phyloP scores from a whole-genome alignment of 2,888 invertebrate genomes.

The Polylopha cassiicola region DNA sequence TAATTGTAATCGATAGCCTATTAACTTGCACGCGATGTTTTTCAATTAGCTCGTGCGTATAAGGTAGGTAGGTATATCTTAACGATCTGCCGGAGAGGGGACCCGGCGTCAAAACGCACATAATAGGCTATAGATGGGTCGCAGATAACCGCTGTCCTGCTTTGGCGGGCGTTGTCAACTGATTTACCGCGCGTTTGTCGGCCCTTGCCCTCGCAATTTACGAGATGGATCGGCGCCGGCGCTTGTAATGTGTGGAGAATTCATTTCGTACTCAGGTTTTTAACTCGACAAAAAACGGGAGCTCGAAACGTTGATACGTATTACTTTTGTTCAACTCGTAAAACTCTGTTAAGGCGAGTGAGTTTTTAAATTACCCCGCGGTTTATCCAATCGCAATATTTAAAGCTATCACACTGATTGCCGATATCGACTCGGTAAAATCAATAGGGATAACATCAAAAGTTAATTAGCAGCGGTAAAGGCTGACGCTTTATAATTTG shows the following conservation, averaged over 20 bases:
- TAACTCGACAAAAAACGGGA: slow-evolving; percentile 18
- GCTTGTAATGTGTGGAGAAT: slow-evolving; percentile 25
- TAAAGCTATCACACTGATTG: slow-evolving; percentile 16
- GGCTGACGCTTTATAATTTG: slow-evolving; percentile 19
- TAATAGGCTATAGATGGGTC: slow-evolving; percentile 69
- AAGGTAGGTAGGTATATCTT: slow-evolving; percentile 41
- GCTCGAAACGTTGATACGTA: slow-evolving; percentile 9
- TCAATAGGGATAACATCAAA: slow-evolving; percentile 21
- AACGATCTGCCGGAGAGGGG: slow-evolving; percentile 53
- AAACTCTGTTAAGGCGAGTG: slow-evolving; percentile 3
- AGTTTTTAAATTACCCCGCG: slow-evolving; percentile 17
- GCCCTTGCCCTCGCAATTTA: slow-evolving; percentile 66
- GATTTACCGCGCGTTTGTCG: slow-evolving; percentile 71
- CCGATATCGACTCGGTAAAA: slow-evolving; percentile 14
- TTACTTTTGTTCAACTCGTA: slow-evolving; percentile 12
- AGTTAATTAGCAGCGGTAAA: slow-evolving; percentile 22
- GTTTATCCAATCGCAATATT: slow-evolving; percentile 17
- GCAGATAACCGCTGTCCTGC: slow-evolving; percentile 60
- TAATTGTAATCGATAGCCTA: slow-evolving; percentile 1
- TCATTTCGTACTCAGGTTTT: slow-evolving; percentile 19
- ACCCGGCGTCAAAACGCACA: slow-evolving; percentile 62
- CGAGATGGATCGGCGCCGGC: slow-evolving; percentile 57
- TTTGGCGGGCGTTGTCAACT: slow-evolving; percentile 60
- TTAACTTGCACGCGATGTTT: slow-evolving; percentile 6
- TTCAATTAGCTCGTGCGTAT: slow-evolving; percentile 17